A percentile compares a stretch with the other conserved stretches of the same genome.
Conservation (phyloP, 2,888 invertebrate genomes). For the Oligia fasciuncula region DNA sequence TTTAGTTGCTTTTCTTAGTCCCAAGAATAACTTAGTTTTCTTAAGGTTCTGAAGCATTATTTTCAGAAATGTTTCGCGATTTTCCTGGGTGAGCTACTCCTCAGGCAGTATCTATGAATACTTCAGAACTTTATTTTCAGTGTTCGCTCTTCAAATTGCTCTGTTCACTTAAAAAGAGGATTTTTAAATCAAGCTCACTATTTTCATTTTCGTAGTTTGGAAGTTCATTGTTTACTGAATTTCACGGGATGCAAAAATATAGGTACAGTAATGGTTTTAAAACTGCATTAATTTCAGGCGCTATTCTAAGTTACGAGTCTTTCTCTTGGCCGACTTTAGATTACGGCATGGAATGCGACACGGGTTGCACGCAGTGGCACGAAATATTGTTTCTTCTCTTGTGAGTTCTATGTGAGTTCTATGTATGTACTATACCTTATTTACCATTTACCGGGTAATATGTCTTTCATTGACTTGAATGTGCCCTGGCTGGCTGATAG, state of each 20-base stretch:
- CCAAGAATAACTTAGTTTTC: constrained; percentile 11
- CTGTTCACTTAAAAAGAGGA: constrained; percentile 20
- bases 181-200: constrained; percentile 12
- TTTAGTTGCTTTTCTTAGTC: constrained; percentile 32
- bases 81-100: background rate
- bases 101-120: background rate
- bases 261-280: constrained; percentile 17
- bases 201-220: constrained; percentile 19
- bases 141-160: constrained; percentile 1
- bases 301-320: constrained; percentile 22
- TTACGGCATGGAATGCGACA: background rate
- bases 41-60: constrained; percentile 2
- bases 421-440: too few species aligned
- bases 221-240: constrained; percentile 32
- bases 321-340: constrained; percentile 7
- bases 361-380: background rate
- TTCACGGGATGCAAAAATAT: constrained; percentile 7
- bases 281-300: constrained; percentile 27
- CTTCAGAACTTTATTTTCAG: constrained; percentile 18
- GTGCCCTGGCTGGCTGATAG: too few species aligned
- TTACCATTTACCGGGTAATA: too few species aligned
- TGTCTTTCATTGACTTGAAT: too few species aligned
- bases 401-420: too few species aligned
- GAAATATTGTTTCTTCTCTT: background rate
- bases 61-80: background rate